Base-by-base conservation (phyloP, 2,113 vertebrate species). In the Prunella himalayana region DNA sequence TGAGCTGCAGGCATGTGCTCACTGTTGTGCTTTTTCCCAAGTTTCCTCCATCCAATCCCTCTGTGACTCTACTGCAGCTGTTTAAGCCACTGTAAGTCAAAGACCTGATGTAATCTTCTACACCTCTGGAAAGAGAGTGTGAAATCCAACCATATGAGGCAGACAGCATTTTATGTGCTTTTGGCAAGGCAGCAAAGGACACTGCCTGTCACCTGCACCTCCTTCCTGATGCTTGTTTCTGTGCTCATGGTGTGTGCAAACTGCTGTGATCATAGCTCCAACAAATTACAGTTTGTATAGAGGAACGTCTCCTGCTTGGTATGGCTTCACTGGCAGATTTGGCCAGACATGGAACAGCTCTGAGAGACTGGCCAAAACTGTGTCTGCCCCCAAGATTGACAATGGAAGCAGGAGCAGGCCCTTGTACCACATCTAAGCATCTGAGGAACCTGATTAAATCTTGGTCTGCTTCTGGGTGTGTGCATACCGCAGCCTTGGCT, bases 201-300 rank as follows among this genome's bases (percentile, higher is more conserved):
- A 50, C 28, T 64, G 73, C 73, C 49, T 49, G 72, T 89, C 57
- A 49, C 71, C 65, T 91, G 81, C 6, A 56, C 51, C 7, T 1
- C 1, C 6, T 49, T 91, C 41, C 49, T 76, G 37, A 41, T 53
- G 44, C 37, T 76, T 3, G 1, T 92, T 82, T 82, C 61, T 87
- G n/a, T 64, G 24, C 33, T 77, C 15, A 23, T 0, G 0, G 37
- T 0, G 0, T 6, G 11, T 45, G n/a, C 28, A 57, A 57, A 31
- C 22, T 59, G 31, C 51, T 61, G 35, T 16, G 73, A n/a, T 56
- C 0, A 1, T 24, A 68, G 69, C 54, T 87, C 70, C 75, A 66
- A 39, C 2, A 5, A 66, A 39, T 71, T 31, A 37, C 33, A 41
- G 47, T 66, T 94, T 31, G 37, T 12, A 0, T 9, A 30, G 49